Evolutionary conservation across 2,113 vertebrate genomes (phyloP), one percentile per base, ranked within the genome.

Genomic region (Lipotes vexillifer): DNA sequence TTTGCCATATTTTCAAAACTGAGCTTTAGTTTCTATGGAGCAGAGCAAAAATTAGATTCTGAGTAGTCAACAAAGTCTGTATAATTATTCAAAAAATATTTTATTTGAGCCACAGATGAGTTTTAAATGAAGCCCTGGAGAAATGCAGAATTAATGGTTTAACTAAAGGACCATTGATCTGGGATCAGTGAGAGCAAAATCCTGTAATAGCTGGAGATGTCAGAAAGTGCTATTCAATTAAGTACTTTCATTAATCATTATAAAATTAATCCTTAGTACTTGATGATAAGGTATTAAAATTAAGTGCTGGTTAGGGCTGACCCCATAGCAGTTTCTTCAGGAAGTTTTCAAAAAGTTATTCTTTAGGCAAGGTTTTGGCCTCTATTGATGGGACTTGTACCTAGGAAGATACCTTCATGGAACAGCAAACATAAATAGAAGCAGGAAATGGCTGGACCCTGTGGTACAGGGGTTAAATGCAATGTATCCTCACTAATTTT

Each of bases 211-310:
- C 33, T 90, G 23, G 65, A 77, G 93, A 77, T 18, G 63, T 3
- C 44, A 66, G 86, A 68, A 44, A 72, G 38, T 80, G 18, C 23
- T 21, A 41, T 66, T 88, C 29, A 85, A 52, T 93, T 88, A 94
- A 90, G 55, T 0, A 0, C 85, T 93, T 89, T 96, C 52, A 93
- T 98, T 97, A 97, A 95, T 97, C 29, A 69, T 96, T 97, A 75
- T 95, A 74, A 96, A 98, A 97, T 95, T 84, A 97, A 92, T 96
- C 90, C 74, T 93, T 93, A 96, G 8, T 57, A 90, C 81, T 95
- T 69, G 84, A 94, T 97, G 96, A 82, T 92, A 94, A 95, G 93
- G 18, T 69, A 77, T 95, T 93, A 89, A 97, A 97, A 94, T 86
- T 92, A 97, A 97, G 66, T 86, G 31, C 66, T 94, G n/a, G 86